A percentile compares a stretch with the other conserved stretches of the same genome.
Conservation (phyloP, 2,113 vertebrate species). For the Lophochroa leadbeateri region DNA sequence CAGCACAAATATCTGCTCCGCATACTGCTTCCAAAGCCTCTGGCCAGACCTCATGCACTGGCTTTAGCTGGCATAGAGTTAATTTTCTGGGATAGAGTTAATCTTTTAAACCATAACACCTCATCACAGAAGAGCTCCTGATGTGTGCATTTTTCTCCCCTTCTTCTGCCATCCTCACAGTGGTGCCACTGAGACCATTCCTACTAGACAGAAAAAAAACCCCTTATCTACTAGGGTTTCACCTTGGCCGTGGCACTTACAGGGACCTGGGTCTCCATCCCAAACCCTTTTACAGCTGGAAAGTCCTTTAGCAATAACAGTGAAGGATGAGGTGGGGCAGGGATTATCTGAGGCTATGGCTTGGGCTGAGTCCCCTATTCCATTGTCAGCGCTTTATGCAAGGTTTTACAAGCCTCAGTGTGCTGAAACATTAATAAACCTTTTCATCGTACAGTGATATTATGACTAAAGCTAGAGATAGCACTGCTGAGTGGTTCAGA, state of each 20-base stretch:
- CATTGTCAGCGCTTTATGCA: accelerated
- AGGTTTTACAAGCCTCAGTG: not conserved
- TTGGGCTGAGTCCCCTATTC: not conserved
- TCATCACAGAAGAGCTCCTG: not conserved
- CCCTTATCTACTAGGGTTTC: accelerated
- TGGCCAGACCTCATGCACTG: not conserved
- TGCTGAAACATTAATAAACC: not conserved
- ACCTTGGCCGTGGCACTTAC: not conserved
- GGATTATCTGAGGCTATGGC: not conserved
- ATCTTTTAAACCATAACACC: not conserved
- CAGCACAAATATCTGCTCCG: not conserved
- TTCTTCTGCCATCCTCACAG: not conserved
- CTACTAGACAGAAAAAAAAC: not conserved
- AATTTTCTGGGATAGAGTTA: not conserved
- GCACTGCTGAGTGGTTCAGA: not conserved
- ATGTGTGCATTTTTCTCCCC: not conserved
- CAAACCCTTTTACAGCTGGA: not conserved
- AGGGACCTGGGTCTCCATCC: not conserved
- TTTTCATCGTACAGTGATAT: not conserved
- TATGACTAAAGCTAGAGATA: not conserved
- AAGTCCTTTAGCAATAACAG: not conserved
- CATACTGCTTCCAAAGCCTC: not conserved
- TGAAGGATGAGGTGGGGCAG: not conserved
- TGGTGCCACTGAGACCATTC: not conserved
- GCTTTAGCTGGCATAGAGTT: not conserved